Conservation (phyloP, 2,797 vertebrate genomes). For the Chaunax sp. region DNA sequence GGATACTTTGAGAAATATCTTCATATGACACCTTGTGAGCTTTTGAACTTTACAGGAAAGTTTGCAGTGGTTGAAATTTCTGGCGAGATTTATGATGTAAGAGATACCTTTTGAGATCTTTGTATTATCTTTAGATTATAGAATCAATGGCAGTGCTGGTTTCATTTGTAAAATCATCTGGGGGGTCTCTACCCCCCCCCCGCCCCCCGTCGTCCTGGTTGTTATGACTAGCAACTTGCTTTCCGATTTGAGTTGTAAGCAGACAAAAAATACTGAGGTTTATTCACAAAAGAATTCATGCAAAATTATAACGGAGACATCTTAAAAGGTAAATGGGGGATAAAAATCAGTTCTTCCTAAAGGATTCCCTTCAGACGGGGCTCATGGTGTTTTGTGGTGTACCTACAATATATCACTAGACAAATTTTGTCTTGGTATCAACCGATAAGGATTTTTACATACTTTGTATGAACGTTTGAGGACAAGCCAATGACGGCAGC, state of each 20-base stretch:
- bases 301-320: slow-evolving; percentile 86
- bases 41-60: slow-evolving; percentile 99
- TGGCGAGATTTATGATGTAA: slow-evolving; percentile 94
- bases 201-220: slow-evolving; percentile 85
- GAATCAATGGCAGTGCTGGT: slow-evolving; percentile 90
- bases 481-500: slow-evolving; percentile 81
- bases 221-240: slow-evolving; percentile 86
- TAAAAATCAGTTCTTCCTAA: slow-evolving; percentile 97
- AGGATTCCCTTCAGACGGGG: slow-evolving; percentile 93
- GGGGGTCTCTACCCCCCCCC: slow-evolving; percentile 85
- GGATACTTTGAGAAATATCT: slow-evolving; percentile 99
- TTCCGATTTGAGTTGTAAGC: slow-evolving; percentile 90
- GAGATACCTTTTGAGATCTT: slow-evolving; percentile 94
- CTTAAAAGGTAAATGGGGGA: slow-evolving; percentile 81
- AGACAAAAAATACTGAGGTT: slow-evolving; percentile 81
- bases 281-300: slow-evolving; percentile 87
- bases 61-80: slow-evolving; percentile 91
- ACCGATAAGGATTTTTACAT: slow-evolving; percentile 84
- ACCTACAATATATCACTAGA: slow-evolving; percentile 92
- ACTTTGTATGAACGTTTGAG: slow-evolving; percentile 78
- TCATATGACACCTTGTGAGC: slow-evolving; percentile 99
- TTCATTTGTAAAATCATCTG: slow-evolving; percentile 94
- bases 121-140: slow-evolving; percentile 90
- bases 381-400: slow-evolving; percentile 96
- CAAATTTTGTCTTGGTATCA: slow-evolving; percentile 90